phyloP scores from a whole-genome alignment of 2,888 invertebrate genomes.

The Leucophenga maculata region DNA sequence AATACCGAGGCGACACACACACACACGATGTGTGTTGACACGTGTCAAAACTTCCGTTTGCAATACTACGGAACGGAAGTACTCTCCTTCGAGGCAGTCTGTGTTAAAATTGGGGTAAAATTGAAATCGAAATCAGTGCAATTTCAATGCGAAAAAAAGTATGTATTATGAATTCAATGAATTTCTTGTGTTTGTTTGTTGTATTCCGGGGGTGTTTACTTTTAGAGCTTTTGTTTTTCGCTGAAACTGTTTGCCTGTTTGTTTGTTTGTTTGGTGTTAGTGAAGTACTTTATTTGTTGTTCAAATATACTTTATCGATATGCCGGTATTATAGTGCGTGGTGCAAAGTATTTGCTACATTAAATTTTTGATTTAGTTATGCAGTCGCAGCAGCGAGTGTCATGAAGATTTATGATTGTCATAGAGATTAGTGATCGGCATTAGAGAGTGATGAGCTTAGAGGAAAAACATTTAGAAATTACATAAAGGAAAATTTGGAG shows the following conservation, averaged over 20 bases:
- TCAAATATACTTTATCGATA: constrained; percentile 39
- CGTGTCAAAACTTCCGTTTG: constrained; percentile 70
- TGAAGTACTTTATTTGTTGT: constrained; percentile 16
- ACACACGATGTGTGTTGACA: constrained; percentile 64
- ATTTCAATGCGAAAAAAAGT: constrained; percentile 31
- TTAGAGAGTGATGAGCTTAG: background rate
- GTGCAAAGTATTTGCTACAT: constrained; percentile 49
- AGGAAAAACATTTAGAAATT: background rate
- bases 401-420: constrained; percentile 4
- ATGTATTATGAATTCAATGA: background rate
- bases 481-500: no score
- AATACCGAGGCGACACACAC: background rate
- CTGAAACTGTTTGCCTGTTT: background rate
- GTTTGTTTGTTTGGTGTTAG: constrained; percentile 24
- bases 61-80: constrained; percentile 62
- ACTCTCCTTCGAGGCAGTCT: constrained; percentile 46
- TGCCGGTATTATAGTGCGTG: background rate
- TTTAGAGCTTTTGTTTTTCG: background rate
- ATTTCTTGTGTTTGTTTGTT: background rate
- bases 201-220: background rate
- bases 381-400: background rate
- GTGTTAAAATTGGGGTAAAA: constrained; percentile 60
- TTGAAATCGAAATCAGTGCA: constrained; percentile 42
- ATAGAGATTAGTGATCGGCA: no score
- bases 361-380: constrained; percentile 64